phyloP scores from a whole-genome alignment of 2,888 invertebrate species.

The Eumerus sabulonum region DNA sequence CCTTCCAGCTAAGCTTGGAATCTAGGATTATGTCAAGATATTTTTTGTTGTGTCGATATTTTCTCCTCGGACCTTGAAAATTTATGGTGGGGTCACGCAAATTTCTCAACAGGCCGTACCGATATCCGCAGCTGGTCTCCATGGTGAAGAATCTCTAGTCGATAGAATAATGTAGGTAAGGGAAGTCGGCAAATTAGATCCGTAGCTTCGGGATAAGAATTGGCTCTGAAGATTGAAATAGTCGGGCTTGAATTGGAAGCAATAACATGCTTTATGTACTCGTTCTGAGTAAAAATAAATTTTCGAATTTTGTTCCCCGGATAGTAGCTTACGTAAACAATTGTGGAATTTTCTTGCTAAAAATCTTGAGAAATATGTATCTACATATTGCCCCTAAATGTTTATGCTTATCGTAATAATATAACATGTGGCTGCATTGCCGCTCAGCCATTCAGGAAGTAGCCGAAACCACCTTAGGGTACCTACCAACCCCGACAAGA shows the following conservation, averaged over 20 bases:
- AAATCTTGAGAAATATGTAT: no score
- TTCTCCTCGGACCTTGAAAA: constrained; percentile 38
- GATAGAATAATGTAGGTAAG: no score
- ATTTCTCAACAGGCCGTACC: constrained; percentile 20
- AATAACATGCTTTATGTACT: background rate
- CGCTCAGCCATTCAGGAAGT: no score
- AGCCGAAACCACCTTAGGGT: no score
- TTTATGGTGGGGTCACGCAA: constrained; percentile 28
- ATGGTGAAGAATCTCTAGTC: constrained; percentile 4
- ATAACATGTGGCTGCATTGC: no score
- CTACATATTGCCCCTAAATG: no score
- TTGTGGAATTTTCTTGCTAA: no score
- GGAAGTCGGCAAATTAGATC: constrained; percentile 25
- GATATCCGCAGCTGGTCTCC: constrained; percentile 20
- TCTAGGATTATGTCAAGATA: no score
- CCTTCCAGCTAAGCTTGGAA: no score
- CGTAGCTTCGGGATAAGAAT: constrained; percentile 84
- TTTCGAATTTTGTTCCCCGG: background rate
- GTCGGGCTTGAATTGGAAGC: constrained; percentile 80
- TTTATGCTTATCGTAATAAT: no score
- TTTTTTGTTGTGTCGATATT: constrained; percentile 45
- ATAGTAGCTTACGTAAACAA: no score
- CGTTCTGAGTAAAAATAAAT: constrained; percentile 25
- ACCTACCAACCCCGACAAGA: no score
- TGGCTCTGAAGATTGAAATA: constrained; percentile 86